These are phyloP conservation scores for Notolabrus celidotus DNA, from an alignment of 2,797 vertebrate species.

Conservation along the genomic window DNA sequence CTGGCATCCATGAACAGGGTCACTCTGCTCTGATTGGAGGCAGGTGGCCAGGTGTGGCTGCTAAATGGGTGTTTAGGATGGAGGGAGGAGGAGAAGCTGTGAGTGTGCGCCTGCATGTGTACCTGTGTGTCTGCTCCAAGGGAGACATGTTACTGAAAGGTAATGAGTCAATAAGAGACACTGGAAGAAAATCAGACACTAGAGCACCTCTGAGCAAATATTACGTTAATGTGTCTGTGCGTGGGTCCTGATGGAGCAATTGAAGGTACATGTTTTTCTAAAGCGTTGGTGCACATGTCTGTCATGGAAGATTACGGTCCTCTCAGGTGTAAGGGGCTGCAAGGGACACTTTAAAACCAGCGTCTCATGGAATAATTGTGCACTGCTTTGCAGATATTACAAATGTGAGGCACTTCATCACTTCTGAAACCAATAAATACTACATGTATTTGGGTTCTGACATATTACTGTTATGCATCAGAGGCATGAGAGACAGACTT, in stretches of 20 bases:
- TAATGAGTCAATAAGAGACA: conserved; percentile 63
- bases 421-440: conserved; percentile 1
- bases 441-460: neutral
- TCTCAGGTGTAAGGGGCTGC: neutral
- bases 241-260: conserved; percentile 37
- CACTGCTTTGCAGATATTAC: conserved; percentile 6
- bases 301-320: conserved; percentile 6
- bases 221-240: conserved; percentile 49
- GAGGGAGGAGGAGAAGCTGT: conserved; percentile 59
- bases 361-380: conserved; percentile 2
- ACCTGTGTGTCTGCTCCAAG: conserved; percentile 32
- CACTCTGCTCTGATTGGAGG: conserved; percentile 74
- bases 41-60: conserved; percentile 79
- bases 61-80: conserved; percentile 79
- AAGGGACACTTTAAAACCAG: neutral
- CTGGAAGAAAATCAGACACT: conserved; percentile 55
- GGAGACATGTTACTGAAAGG: conserved; percentile 53
- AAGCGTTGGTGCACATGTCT: conserved; percentile 27
- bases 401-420: neutral
- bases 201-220: conserved; percentile 44
- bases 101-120: conserved; percentile 40
- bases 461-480: neutral
- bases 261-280: conserved; percentile 37
- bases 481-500: neutral
- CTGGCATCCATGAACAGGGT: conserved; percentile 64